Conservation (phyloP, 2,888 invertebrate genomes). For the Liopterus haemorrhoidalis region DNA sequence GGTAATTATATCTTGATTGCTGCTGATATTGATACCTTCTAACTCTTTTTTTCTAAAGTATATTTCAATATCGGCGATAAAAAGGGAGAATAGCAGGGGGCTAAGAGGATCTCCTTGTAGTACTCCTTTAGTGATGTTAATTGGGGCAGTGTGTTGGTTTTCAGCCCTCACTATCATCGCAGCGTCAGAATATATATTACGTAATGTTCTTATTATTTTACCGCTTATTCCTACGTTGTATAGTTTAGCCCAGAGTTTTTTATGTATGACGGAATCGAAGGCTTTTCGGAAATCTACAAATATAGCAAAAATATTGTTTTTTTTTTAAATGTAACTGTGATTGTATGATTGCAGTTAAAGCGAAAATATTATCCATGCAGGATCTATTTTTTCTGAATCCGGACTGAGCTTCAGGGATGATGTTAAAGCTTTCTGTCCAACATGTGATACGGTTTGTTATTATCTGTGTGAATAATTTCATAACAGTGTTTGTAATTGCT, state of each 20-base stretch:
- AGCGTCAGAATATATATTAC: constrained; percentile 20
- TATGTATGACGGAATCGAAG: constrained; percentile 29
- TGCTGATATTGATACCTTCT: constrained; percentile 10
- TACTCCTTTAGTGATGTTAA: constrained; percentile 23
- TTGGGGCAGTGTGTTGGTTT: constrained; percentile 20
- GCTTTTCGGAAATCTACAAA: constrained; percentile 31
- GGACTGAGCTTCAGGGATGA: constrained; percentile 31
- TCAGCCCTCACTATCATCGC: constrained; percentile 15
- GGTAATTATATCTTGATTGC: constrained; percentile 18
- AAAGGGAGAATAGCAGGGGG: constrained; percentile 12
- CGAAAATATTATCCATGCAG: constrained; percentile 32
- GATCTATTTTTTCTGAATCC: constrained; percentile 28
- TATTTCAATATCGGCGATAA: constrained; percentile 7
- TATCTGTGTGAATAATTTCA: constrained; percentile 29
- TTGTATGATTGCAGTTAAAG: constrained; percentile 22
- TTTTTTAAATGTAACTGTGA: constrained; percentile 14
- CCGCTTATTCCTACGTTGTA: constrained; percentile 18
- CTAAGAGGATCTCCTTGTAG: constrained; percentile 25
- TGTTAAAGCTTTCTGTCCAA: constrained; percentile 28
- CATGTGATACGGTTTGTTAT: constrained; percentile 20
- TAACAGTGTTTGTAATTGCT: constrained; percentile 24
- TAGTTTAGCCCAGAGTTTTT: constrained; percentile 27
- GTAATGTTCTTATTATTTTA: constrained; percentile 25
- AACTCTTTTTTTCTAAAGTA: constrained; percentile 3
- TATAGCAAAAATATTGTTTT: constrained; percentile 25